phyloP scores from a whole-genome alignment of 1,140 invertebrate species.

The Homalodisca vitripennis region DNA sequence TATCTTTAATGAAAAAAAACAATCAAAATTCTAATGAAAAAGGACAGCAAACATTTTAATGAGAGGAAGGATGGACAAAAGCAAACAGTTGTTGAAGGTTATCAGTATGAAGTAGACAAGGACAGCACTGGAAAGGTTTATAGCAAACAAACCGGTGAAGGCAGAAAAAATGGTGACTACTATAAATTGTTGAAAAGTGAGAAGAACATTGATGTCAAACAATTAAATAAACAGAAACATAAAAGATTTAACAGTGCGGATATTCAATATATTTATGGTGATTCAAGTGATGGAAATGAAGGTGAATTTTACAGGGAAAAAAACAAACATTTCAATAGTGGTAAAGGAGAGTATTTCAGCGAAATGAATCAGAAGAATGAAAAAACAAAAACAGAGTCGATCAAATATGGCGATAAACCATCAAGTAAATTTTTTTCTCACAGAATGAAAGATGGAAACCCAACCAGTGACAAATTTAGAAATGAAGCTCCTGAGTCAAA shows the following conservation, averaged over 20 bases:
- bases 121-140: constrained; percentile 7
- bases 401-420: not conserved
- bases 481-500: too few relatives aligned
- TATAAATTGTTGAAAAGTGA: too few relatives aligned
- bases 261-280: too few relatives aligned
- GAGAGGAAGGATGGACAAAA: not conserved
- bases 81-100: not conserved
- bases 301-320: too few relatives aligned
- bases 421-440: too few relatives aligned
- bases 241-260: too few relatives aligned
- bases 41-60: not conserved
- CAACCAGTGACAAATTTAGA: not conserved
- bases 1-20: not conserved
- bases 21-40: not conserved
- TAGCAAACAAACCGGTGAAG: not conserved
- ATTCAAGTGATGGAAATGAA: too few relatives aligned
- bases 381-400: not conserved
- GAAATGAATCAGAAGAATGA: not conserved
- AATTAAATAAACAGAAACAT: too few relatives aligned
- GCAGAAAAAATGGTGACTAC: not conserved
- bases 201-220: too few relatives aligned
- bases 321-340: not conserved
- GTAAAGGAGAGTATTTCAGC: not conserved
- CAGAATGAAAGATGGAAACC: not conserved
- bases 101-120: constrained; percentile 14